These are phyloP conservation scores for Burhinus oedicnemus DNA, from an alignment of 2,113 vertebrate species.

Conservation along the genomic window DNA sequence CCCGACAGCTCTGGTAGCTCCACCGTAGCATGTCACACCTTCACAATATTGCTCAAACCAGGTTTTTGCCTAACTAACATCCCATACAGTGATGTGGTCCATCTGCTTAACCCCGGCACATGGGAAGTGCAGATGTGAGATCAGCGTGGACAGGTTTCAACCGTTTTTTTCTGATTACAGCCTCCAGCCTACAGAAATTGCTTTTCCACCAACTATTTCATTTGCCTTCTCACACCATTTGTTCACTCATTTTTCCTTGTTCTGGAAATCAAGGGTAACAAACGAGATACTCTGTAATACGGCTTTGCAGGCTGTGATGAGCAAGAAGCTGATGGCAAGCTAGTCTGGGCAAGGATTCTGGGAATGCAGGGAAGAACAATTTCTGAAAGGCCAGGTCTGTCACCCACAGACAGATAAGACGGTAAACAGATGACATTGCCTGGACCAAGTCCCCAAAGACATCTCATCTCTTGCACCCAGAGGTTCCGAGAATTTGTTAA, in stretches of 20 bases:
- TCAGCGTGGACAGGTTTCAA: neutral
- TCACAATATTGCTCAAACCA: neutral
- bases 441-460: neutral
- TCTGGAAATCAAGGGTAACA: neutral
- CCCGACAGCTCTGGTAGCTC: neutral
- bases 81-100: fast-evolving
- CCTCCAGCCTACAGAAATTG: neutral
- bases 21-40: neutral
- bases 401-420: neutral
- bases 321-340: neutral
- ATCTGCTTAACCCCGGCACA: neutral
- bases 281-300: neutral
- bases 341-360: neutral
- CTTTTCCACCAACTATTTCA: neutral
- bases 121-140: neutral
- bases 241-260: neutral
- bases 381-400: neutral
- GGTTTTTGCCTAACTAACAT: neutral
- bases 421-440: neutral
- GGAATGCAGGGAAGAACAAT: neutral
- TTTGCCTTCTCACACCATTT: neutral
- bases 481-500: neutral
- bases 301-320: neutral
- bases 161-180: neutral
- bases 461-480: neutral